Evolutionary conservation across 2,113 vertebrate species (phyloP).

Genomic region (Petromus typicus): DNA sequence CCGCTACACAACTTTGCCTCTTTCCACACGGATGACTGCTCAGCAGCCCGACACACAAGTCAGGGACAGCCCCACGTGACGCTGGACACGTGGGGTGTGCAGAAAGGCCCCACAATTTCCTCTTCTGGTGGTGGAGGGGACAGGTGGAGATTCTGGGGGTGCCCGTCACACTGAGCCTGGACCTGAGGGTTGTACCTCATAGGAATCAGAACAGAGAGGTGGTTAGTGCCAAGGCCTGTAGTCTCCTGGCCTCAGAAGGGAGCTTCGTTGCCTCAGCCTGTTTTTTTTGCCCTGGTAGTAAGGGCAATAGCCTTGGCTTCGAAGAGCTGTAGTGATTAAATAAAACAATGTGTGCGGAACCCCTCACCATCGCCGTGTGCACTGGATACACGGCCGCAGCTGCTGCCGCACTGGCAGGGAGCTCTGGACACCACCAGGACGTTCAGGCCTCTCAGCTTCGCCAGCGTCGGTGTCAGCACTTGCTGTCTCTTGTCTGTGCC

Average conservation of each 20-base stretch:
- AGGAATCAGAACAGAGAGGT: background rate
- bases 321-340: background rate
- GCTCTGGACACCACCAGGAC: background rate
- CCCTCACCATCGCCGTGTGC: background rate
- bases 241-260: background rate
- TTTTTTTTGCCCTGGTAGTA: background rate
- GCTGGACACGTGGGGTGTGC: background rate
- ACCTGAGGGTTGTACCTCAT: background rate
- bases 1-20: background rate
- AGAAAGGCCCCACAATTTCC: background rate
- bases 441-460: background rate
- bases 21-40: background rate
- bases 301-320: background rate
- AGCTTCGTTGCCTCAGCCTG: background rate
- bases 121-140: background rate
- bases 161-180: background rate
- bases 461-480: background rate
- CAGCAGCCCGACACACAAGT: background rate
- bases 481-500: background rate
- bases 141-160: background rate
- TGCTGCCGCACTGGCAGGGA: background rate
- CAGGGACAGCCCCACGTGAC: fast-evolving
- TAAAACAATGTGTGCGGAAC: background rate
- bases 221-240: background rate
- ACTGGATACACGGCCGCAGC: background rate